Conservation (phyloP, 2,113 vertebrate species). For the Parus major region DNA sequence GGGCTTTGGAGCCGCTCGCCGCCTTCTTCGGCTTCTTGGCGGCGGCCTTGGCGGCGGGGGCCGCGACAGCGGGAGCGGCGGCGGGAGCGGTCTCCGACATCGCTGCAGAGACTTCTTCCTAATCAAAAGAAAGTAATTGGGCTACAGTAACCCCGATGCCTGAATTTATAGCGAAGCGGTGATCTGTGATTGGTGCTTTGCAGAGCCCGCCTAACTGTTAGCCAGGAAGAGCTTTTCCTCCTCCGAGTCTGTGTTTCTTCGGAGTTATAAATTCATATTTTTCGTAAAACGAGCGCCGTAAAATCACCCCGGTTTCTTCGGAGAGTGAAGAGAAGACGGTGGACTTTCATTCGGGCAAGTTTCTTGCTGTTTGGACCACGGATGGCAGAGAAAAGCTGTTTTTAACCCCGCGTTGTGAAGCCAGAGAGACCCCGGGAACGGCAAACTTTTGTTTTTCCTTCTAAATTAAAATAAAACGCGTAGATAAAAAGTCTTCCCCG, state of each 20-base stretch:
- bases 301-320: conserved; percentile 21
- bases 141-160: conserved; percentile 51
- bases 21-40: conserved; percentile 75
- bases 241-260: conserved; percentile 78
- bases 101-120: background rate
- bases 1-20: conserved; percentile 48
- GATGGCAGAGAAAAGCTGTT: conserved; percentile 19
- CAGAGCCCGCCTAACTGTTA: conserved; percentile 67
- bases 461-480: conserved; percentile 52
- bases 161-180: conserved; percentile 79
- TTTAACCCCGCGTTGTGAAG: conserved; percentile 33
- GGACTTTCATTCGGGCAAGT: background rate
- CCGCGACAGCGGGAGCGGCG: conserved; percentile 53
- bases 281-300: background rate
- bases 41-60: conserved; percentile 59
- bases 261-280: conserved; percentile 71
- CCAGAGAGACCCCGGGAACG: conserved; percentile 35
- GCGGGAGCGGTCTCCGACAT: conserved; percentile 80
- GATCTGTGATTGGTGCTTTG: conserved; percentile 78
- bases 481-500: background rate
- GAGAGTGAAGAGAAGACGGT: background rate
- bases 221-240: conserved; percentile 61
- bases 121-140: conserved; percentile 54
- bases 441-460: conserved; percentile 68
- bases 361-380: background rate